These are phyloP conservation scores for Scaeva pyrastri DNA, from an alignment of 2,888 invertebrate species.

Conservation along the genomic window DNA sequence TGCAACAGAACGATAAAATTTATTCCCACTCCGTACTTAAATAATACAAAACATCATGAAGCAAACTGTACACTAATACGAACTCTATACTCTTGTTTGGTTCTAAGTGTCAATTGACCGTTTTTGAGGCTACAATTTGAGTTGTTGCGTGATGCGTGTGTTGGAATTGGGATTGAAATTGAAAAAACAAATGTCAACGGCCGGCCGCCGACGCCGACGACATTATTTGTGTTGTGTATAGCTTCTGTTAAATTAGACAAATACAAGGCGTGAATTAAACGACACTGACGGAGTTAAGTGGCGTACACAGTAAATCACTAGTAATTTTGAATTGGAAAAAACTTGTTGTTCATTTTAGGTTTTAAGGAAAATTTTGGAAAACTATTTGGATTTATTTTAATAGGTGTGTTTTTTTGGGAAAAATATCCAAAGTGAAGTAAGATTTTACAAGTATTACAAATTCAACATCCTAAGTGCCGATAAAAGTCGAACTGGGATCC, in stretches of 20 bases:
- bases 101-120: slow-evolving; percentile 62
- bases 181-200: slow-evolving; percentile 70
- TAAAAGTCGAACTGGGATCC: no score
- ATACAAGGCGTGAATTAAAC: slow-evolving; percentile 9
- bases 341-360: background rate
- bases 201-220: slow-evolving; percentile 40
- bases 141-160: slow-evolving; percentile 52
- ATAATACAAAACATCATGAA: slow-evolving; percentile 40
- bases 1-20: slow-evolving; percentile 56
- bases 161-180: no score
- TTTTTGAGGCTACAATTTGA: slow-evolving; percentile 53
- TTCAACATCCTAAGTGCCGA: no score
- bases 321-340: background rate
- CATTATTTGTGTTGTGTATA: slow-evolving; percentile 8
- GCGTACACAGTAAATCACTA: background rate
- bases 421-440: no score
- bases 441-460: no score
- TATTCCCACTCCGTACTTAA: slow-evolving; percentile 39
- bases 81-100: slow-evolving; percentile 28
- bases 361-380: no score
- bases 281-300: background rate
- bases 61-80: background rate
- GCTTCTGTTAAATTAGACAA: slow-evolving; percentile 49
- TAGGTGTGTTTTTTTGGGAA: no score
- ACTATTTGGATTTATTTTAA: no score